Conservation (phyloP, 1,140 invertebrate genomes). For the Drosophila dunni region DNA sequence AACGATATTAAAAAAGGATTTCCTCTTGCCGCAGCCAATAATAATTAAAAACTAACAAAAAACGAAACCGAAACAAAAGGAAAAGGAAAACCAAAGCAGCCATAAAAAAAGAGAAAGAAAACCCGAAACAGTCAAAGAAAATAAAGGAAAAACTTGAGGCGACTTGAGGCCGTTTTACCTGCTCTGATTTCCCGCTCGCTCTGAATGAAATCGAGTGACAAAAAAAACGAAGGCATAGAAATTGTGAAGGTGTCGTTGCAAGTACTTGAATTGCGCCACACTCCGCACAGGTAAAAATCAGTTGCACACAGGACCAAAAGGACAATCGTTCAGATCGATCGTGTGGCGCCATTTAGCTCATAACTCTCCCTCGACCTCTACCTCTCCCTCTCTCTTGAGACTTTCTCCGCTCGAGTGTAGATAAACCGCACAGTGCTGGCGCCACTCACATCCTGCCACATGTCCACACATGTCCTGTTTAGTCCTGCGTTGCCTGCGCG, state of each 20-base stretch:
- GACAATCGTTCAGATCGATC: slow-evolving; percentile 14
- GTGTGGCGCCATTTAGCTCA: slow-evolving; percentile 68
- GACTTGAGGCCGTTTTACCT: slow-evolving; percentile 54
- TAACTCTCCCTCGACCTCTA: slow-evolving; percentile 48
- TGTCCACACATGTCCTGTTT: slow-evolving; percentile 48
- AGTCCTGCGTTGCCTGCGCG: background rate
- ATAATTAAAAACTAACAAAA: slow-evolving; percentile 70
- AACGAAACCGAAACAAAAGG: slow-evolving; percentile 5
- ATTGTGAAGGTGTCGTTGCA: slow-evolving; percentile 55
- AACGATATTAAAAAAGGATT: slow-evolving; percentile 79
- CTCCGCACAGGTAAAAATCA: slow-evolving; percentile 30
- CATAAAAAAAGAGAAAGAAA: slow-evolving; percentile 15
- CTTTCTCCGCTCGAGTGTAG: background rate
- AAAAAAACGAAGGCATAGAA: slow-evolving; percentile 29
- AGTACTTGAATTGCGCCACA: slow-evolving; percentile 31
- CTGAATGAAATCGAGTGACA: slow-evolving; percentile 27
- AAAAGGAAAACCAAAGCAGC: slow-evolving; percentile 26
- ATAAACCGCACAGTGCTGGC: slow-evolving; percentile 28
- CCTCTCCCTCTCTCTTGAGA: no score
- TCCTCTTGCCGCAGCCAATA: slow-evolving; percentile 72
- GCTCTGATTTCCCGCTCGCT: slow-evolving; percentile 36
- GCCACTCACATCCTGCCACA: slow-evolving; percentile 53
- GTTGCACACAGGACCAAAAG: slow-evolving; percentile 1
- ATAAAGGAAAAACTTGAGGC: slow-evolving; percentile 16
- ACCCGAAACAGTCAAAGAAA: slow-evolving; percentile 11